Evolutionary conservation across 2,888 invertebrate genomes (phyloP), one percentile per base, ranked within the genome.

Genomic region (Anarsia innoxiella): DNA sequence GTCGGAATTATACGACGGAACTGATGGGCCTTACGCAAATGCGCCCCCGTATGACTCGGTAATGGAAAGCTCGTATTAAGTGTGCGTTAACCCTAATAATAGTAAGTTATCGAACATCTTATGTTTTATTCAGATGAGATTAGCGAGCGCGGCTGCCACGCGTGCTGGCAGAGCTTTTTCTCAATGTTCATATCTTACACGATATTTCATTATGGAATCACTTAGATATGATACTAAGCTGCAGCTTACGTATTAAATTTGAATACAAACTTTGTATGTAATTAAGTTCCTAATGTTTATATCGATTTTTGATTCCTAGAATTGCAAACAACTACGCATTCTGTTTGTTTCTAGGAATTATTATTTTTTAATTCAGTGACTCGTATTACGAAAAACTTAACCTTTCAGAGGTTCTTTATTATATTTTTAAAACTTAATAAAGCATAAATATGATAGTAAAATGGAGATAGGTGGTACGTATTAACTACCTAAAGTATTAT

Each of bases 91-190:
- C 71, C 70, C 70, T 77, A 74, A 78, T n/a, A n/a, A n/a, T 73
- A 73, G 70, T 69, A 68, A 62, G 69, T 72, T 78, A 83, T 80
- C 77, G 70, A 69, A 62, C 60, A 73, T 71, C 79, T 77, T 71
- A 83, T 82, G 82, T 80, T 66, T 84, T 82, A 83, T 84, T 83
- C 82, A 84, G 57, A 56, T 49, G 67, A 75, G 75, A 80, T 84
- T 78, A 82, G 53, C 51, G 65, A 63, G 62, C 50, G 66, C 59
- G 60, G 52, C 53, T 47, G 36, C 42, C 42, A 51, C 61, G 69
- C 67, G 66, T 62, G 62, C 66, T 56, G 47, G 39, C 52, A 48
- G 66, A 59, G 66, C 69, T 71, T 73, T 75, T 75, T 76, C 64
- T 59, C 65, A 69, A 66, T 60, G 61, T 59, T 64, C 61, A 68